Base-by-base conservation (phyloP, 2,113 vertebrate species). In the Eublepharis macularius region DNA sequence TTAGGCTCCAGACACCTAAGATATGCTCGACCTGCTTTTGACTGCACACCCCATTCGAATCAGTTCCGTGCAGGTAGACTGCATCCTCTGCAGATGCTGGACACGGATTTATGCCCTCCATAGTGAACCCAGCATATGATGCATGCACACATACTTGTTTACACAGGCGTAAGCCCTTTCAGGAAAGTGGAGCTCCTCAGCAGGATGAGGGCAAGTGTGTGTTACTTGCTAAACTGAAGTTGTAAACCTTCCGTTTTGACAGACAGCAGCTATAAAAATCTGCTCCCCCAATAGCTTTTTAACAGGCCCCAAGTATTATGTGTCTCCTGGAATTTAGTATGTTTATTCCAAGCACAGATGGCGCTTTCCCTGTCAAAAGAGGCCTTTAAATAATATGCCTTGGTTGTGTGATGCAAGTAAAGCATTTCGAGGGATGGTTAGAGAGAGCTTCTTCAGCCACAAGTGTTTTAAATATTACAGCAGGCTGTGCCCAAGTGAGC, bases 391-490 rank as follows among this genome's bases (percentile, higher is more conserved):
- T 21, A 6, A 39, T 8, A 8, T 16, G 69, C 34, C 36, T 7
- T n/a, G 11, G 6, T 66, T 6, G 7, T 11, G n/a, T 8, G 29
- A 26, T 8, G 16, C 26, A 63, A 29, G 19, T 19, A 21, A 32
- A n/a, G 68, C 43, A 2, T 63, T 51, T 19, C 17, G 32, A 51
- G 75, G 2, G 1, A 9, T 1, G 26, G 41, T 54, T 8, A 75
- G 65, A 65, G 74, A 69, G 68, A 75, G 47, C 41, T 0, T 1
- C 63, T 80, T 51, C 51, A 0, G 80, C 81, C 1, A 68, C 9
- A 19, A 2, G 41, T 45, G 3, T 43, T 11, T 6, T 0, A n/a
- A 17, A 29, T 65, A 1, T 1, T 41, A 7, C n/a, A 49, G 13
- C 4, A 10, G 29, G n/a, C 21, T 2, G 10, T 43, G 41, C 51